Evolutionary conservation across 1,140 invertebrate species (phyloP).

Genomic region (Protaetia brevitarsis): DNA sequence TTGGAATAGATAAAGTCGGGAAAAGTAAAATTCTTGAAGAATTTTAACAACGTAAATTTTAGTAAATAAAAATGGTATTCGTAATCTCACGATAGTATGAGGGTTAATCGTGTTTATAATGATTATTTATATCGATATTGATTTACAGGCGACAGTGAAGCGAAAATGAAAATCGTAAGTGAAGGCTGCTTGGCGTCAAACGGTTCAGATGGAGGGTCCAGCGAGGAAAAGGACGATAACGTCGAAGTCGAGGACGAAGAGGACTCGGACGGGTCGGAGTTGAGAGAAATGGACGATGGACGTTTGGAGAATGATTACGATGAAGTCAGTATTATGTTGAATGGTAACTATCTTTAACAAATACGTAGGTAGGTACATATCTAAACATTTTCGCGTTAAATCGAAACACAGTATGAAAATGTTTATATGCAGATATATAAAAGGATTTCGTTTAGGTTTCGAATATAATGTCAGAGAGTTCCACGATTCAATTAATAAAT

Average conservation of each 20-base stretch:
- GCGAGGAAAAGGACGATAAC: not conserved
- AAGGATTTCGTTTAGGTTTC: slow-evolving; percentile 29
- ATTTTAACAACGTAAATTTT: too few species aligned
- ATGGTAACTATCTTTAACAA: not conserved
- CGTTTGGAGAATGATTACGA: slow-evolving; percentile 1
- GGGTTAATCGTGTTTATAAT: too few species aligned
- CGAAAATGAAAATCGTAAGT: not conserved
- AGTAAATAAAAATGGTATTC: too few species aligned
- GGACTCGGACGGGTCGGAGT: not conserved
- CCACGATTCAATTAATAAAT: slow-evolving; percentile 35
- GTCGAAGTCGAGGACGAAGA: slow-evolving; percentile 11
- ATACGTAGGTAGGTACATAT: too few species aligned
- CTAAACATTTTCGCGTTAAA: not conserved
- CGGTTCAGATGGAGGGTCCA: not conserved
- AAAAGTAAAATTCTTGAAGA: too few species aligned
- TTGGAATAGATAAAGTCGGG: too few species aligned
- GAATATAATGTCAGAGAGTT: slow-evolving; percentile 39
- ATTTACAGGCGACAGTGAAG: slow-evolving; percentile 3
- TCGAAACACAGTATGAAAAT: not conserved
- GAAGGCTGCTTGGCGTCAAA: not conserved
- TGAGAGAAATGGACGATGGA: not conserved
- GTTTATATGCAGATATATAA: not conserved
- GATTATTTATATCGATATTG: too few species aligned
- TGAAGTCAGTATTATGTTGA: slow-evolving; percentile 5
- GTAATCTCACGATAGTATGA: too few species aligned